Conservation (phyloP, 1,140 invertebrate species). For the Saccostrea cuccullata region DNA sequence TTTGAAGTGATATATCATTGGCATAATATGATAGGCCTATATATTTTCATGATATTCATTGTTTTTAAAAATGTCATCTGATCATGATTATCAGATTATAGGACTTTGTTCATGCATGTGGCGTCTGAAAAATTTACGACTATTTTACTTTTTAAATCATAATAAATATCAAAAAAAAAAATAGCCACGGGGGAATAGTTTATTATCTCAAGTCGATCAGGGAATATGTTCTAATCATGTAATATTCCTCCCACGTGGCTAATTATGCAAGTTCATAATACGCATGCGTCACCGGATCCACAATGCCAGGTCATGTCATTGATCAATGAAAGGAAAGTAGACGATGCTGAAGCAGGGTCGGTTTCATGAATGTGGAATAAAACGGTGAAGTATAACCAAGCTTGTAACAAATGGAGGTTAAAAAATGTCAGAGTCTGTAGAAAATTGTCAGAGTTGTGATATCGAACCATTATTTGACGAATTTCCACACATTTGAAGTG, state of each 20-base stretch:
- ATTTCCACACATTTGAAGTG: slow-evolving; percentile 14
- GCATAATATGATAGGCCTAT: too few relatives aligned
- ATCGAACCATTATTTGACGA: not conserved
- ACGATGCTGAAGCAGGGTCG: not conserved
- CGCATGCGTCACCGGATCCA: slow-evolving; percentile 29
- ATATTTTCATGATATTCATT: too few relatives aligned
- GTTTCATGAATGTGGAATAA: not conserved
- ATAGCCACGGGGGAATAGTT: not conserved
- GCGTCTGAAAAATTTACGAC: too few relatives aligned
- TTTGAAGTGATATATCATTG: too few relatives aligned
- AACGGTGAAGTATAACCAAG: not conserved
- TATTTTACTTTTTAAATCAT: too few relatives aligned
- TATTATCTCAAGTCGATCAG: too few relatives aligned
- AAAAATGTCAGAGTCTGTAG: not conserved
- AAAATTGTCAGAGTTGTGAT: not conserved
- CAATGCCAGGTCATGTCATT: not conserved
- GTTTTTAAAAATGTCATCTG: too few relatives aligned
- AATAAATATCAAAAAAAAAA: too few relatives aligned
- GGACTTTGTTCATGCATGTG: too few relatives aligned
- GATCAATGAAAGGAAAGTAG: slow-evolving; percentile 20
- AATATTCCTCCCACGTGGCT: slow-evolving; percentile 37
- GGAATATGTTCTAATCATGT: not conserved
- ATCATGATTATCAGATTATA: too few relatives aligned
- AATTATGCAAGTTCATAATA: slow-evolving; percentile 37
- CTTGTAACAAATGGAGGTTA: slow-evolving; percentile 31